Evolutionary conservation across 2,797 vertebrate genomes (phyloP).

Genomic region (Sylvilagus floridanus): DNA sequence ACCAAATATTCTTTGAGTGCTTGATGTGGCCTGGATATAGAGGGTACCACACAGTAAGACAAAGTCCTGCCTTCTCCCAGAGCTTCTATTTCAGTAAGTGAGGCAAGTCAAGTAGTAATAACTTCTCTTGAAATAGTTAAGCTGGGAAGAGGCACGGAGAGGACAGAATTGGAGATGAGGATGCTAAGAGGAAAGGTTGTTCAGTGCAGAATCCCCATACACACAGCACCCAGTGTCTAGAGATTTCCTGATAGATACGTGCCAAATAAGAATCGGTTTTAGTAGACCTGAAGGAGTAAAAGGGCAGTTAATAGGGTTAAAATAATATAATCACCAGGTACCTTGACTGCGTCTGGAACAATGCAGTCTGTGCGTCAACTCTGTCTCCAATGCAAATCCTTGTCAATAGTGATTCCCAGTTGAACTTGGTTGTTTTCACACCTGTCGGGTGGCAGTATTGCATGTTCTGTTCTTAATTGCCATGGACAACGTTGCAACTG

Average conservation of each 20-base stretch:
- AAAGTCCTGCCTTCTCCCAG: background rate
- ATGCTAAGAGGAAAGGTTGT: background rate
- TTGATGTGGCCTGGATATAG: background rate
- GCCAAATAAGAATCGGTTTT: background rate
- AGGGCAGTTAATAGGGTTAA: background rate
- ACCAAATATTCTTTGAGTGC: background rate
- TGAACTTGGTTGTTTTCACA: background rate
- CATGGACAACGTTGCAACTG: background rate
- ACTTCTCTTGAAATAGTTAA: background rate
- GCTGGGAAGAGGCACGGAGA: background rate
- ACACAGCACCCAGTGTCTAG: background rate
- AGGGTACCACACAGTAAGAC: background rate
- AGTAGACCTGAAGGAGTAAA: background rate
- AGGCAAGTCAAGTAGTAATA: background rate
- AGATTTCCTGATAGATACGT: background rate
- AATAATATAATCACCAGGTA: background rate
- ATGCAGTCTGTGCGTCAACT: background rate
- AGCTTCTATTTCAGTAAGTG: background rate
- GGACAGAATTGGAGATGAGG: background rate
- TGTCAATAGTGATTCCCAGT: background rate
- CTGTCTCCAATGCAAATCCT: background rate
- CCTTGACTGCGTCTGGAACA: background rate
- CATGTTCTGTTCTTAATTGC: slow-evolving; percentile 8
- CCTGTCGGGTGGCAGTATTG: background rate
- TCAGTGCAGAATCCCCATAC: background rate